Percentiles rank a stretch among this genome's conserved stretches.
phyloP scores from a whole-genome alignment of 1,140 invertebrate species.

The Neodiprion fabricii region DNA sequence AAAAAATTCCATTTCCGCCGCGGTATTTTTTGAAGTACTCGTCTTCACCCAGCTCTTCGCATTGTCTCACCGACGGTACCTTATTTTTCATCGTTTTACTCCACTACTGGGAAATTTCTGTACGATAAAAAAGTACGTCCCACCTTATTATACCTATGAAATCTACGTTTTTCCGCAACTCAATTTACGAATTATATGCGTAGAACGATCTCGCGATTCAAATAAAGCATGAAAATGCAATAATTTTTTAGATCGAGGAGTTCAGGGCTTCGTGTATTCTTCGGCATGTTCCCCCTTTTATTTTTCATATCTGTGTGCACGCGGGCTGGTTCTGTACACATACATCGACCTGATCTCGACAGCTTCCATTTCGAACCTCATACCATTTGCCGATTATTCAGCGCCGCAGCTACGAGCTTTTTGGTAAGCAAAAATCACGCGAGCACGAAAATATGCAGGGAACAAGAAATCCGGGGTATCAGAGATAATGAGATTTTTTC shows the following conservation, averaged over 20 bases:
- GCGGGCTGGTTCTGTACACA: neutral
- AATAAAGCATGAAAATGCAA: no score
- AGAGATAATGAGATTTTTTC: neutral
- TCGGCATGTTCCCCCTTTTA: neutral
- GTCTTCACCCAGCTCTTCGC: neutral
- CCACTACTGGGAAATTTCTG: no score
- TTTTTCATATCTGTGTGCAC: neutral
- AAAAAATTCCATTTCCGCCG: neutral
- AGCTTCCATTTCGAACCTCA: neutral
- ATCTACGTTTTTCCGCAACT: no score
- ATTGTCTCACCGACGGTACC: neutral
- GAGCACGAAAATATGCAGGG: conserved; percentile 15
- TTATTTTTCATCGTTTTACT: no score
- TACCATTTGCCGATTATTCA: neutral
- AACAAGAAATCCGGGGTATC: neutral
- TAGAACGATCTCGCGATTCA: no score
- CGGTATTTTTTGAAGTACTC: neutral
- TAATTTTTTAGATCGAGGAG: no score
- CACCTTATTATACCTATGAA: no score
- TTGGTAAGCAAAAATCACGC: conserved; percentile 15
- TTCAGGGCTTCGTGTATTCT: no score
- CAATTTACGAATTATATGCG: no score
- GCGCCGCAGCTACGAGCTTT: neutral
- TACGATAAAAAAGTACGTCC: no score
- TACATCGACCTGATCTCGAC: neutral